Conservation (phyloP, 2,888 invertebrate genomes). For the Thysanoteuthis rhombus region DNA sequence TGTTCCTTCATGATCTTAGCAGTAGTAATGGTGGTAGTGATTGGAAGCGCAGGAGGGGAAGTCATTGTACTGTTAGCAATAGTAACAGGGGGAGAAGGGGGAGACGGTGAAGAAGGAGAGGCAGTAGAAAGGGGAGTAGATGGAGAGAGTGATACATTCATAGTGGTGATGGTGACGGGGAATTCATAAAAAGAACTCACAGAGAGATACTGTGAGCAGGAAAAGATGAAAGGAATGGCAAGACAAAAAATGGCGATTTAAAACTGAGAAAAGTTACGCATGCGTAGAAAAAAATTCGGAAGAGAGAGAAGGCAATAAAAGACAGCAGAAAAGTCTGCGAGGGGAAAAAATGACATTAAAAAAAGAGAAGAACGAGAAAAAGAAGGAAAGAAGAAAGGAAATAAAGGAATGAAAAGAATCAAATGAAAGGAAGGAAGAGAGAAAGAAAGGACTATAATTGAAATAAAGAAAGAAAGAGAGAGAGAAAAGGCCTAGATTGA, state of each 20-base stretch:
- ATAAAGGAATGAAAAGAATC: background rate
- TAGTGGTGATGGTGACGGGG: background rate
- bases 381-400: background rate
- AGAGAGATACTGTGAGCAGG: background rate
- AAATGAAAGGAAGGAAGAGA: too few species aligned
- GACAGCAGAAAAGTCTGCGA: too few species aligned
- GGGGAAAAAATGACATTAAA: background rate
- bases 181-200: background rate
- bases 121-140: background rate
- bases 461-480: background rate
- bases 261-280: background rate
- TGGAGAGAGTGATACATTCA: background rate
- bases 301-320: too few species aligned
- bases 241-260: background rate
- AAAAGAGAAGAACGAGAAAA: background rate
- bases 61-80: background rate
- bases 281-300: background rate
- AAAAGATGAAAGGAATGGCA: background rate
- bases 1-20: too few species aligned
- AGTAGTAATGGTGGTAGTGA: too few species aligned
- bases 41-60: too few species aligned
- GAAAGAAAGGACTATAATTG: too few species aligned
- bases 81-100: background rate
- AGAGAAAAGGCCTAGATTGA: background rate
- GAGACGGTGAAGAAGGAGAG: too few species aligned